Percentiles rank a stretch among this genome's conserved stretches.
Evolutionary conservation across 2,113 vertebrate species (phyloP).

Genomic region (Phrynocephalus versicolor): DNA sequence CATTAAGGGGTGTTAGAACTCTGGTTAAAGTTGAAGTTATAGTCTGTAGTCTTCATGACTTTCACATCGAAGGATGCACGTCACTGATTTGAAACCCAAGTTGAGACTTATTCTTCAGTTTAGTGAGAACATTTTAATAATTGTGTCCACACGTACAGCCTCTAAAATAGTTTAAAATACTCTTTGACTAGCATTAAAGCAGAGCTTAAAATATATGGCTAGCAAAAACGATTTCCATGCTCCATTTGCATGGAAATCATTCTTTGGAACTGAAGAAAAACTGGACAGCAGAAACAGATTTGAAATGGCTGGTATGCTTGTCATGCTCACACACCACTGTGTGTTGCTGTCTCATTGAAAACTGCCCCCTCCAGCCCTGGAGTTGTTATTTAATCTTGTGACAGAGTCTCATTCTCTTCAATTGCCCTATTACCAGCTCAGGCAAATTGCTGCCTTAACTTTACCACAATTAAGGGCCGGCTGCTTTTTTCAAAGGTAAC

Average conservation of each 20-base stretch:
- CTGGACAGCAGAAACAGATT: neutral
- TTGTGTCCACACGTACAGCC: neutral
- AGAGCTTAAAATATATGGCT: neutral
- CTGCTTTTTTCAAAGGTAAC: too few species aligned
- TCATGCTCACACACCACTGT: neutral
- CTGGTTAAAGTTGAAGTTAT: neutral
- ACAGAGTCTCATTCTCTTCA: neutral
- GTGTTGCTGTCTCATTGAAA: too few species aligned
- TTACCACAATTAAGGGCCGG: too few species aligned
- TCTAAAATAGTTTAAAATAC: neutral
- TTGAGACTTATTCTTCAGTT: conserved; percentile 9
- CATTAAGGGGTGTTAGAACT: neutral
- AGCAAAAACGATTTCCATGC: neutral
- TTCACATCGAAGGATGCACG: too few species aligned
- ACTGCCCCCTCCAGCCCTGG: too few species aligned
- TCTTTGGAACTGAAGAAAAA: neutral
- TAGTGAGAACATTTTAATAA: neutral
- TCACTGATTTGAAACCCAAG: neutral
- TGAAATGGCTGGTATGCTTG: neutral
- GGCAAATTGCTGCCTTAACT: too few species aligned
- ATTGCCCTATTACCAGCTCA: neutral
- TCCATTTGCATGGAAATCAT: neutral
- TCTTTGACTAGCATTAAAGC: neutral
- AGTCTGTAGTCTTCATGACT: too few species aligned
- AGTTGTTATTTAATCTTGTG: too few species aligned